Base-by-base conservation (phyloP, 2,888 invertebrate species). In the Pandemis corylana region DNA sequence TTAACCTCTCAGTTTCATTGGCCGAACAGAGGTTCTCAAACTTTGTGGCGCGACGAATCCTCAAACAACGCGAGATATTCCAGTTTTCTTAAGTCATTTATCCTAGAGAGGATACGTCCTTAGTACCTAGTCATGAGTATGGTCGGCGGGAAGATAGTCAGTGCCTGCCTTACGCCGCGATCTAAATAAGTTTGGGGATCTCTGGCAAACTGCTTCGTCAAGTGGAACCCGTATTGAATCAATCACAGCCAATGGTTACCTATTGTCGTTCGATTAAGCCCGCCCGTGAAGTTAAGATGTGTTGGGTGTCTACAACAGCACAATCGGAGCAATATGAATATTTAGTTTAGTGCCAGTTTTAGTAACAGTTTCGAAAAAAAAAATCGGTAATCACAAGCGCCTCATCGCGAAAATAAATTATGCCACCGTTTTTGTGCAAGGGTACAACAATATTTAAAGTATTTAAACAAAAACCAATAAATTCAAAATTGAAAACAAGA, bases 161-260 rank as follows among this genome's bases (percentile, higher is more conserved):
- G 49, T 49, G 12, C 2, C 4, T 4, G 49, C 12, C 10, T 12
- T 49, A 13, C 44, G 12, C 49, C 49, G 5, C 2, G 12, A 49
- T 2, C 13, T 13, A 12, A 49, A 51, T 20, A 56, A 15, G 56
- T 56, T 56, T 56, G 56, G 9, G 7, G 15, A 56, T 20, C 20
- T 20, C 15, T 56, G 56, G 10, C 28, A 51, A 72, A 63, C 46
- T 42, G 46, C 9, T 13, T 28, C 15, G 20, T 56, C 56, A 69
- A 73, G 64, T 73, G 73, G 59, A 10, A 59, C 73, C 73, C 73
- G 73, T 73, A 73, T 73, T 41, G 68, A 65, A 69, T 59, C 73
- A 73, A 73, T 73, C 64, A 65, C 20, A 41, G 41, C 15, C 68
- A 73, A 64, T 68, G 63, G 46, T 46, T n/a, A 62, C 15, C 53